Conservation (phyloP, 2,113 vertebrate species). For the Emydocephalus ijimae region DNA sequence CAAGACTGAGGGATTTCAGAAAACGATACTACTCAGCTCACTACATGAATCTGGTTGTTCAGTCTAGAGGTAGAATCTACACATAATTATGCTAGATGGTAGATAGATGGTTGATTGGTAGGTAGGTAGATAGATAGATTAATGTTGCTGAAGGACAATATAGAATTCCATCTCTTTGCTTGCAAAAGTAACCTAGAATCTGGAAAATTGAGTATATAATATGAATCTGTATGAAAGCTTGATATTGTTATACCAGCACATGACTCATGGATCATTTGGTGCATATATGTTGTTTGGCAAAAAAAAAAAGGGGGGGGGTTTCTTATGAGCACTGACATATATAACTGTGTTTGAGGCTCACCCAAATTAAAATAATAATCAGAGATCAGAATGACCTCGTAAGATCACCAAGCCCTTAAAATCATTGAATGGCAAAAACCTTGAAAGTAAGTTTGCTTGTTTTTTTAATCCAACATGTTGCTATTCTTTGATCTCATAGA, state of each 20-base stretch:
- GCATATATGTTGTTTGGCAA: background rate
- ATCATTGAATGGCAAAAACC: background rate
- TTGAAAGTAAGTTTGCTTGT: background rate
- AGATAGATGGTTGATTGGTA: background rate
- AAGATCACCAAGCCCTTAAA: background rate
- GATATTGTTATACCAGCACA: background rate
- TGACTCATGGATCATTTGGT: background rate
- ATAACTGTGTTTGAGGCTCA: background rate
- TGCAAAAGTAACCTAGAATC: no score
- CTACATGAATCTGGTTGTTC: constrained; percentile 93
- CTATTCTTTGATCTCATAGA: background rate
- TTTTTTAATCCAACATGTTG: background rate
- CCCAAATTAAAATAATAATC: background rate
- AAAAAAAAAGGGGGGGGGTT: no score
- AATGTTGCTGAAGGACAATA: background rate
- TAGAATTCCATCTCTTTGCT: background rate
- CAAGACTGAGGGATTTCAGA: constrained; percentile 86
- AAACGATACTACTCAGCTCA: constrained; percentile 89
- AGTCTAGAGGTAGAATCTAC: constrained; percentile 83
- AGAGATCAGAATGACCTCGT: background rate
- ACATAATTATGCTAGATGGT: background rate
- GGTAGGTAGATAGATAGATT: background rate
- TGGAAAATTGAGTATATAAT: background rate
- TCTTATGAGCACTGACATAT: background rate
- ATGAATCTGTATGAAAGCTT: background rate